Percentiles rank a stretch among this genome's conserved stretches.
These are phyloP conservation scores for Pemphigus obesinymphae DNA, from an alignment of 1,140 invertebrate genomes.

Conservation along the genomic window DNA sequence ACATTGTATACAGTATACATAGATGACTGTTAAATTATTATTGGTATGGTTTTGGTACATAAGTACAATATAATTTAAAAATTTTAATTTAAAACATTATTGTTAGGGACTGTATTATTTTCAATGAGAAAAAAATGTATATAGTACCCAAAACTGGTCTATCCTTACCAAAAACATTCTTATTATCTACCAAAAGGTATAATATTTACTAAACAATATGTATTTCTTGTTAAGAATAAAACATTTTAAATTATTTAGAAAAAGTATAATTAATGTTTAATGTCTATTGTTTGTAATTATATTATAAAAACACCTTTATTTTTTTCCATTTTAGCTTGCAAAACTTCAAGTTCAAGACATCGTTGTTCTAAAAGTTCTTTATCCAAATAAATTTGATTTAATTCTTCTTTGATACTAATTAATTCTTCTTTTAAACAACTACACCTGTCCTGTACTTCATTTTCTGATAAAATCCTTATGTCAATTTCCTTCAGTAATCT, in stretches of 20 bases:
- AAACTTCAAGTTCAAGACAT: conserved; percentile 66
- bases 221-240: too few species aligned
- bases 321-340: conserved; percentile 70
- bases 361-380: conserved; percentile 75
- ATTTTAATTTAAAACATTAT: too few species aligned
- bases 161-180: too few species aligned
- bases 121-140: too few species aligned
- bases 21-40: too few species aligned
- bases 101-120: too few species aligned
- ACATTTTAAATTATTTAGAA: background rate
- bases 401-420: conserved; percentile 66
- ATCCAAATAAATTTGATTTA: conserved; percentile 65
- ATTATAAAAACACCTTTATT: conserved; percentile 57
- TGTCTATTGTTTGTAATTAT: background rate
- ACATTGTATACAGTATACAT: too few species aligned
- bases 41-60: too few species aligned
- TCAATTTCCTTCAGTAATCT: conserved; percentile 64
- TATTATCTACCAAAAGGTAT: too few species aligned
- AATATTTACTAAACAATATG: too few species aligned
- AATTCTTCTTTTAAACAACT: conserved; percentile 70
- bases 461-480: conserved; percentile 53
- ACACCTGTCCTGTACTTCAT: conserved; percentile 69
- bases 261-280: background rate
- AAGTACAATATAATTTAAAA: too few species aligned
- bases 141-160: too few species aligned